Conservation (phyloP, 2,797 vertebrate species). For the Gymnothorax javanicus region DNA sequence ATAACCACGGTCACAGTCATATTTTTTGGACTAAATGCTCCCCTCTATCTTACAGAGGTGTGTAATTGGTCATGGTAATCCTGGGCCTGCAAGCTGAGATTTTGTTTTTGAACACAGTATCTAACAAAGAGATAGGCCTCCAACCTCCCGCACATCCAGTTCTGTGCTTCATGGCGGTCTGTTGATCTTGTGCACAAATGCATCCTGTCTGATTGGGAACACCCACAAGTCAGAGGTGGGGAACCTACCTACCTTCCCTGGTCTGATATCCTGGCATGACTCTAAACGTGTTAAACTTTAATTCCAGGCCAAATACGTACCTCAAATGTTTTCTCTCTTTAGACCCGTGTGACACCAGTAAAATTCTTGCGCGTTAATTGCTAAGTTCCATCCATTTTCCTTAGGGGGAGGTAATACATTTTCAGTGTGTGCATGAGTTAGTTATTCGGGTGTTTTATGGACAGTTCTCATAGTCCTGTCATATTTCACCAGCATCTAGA, state of each 20-base stretch:
- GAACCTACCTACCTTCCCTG: not conserved
- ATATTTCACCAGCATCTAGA: no score
- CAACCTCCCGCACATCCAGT: not conserved
- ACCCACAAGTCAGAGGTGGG: not conserved
- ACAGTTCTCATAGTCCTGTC: not conserved
- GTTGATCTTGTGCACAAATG: not conserved
- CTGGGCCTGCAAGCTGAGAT: not conserved
- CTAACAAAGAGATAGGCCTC: no score
- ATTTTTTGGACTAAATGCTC: slow-evolving; percentile 10
- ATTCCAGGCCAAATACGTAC: not conserved
- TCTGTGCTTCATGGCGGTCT: not conserved
- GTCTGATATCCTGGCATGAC: not conserved
- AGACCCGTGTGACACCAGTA: no score
- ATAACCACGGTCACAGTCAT: slow-evolving; percentile 23
- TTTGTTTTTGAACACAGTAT: not conserved
- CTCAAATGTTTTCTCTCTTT: no score
- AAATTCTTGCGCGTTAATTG: no score
- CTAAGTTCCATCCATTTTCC: not conserved
- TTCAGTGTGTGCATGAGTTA: not conserved
- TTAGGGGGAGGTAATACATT: not conserved
- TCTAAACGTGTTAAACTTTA: not conserved
- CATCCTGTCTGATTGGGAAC: not conserved
- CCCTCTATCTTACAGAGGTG: not conserved
- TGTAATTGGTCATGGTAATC: not conserved
- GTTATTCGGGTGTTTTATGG: not conserved